phyloP scores from a whole-genome alignment of 2,888 invertebrate species.

The Trichopoda pennipes region DNA sequence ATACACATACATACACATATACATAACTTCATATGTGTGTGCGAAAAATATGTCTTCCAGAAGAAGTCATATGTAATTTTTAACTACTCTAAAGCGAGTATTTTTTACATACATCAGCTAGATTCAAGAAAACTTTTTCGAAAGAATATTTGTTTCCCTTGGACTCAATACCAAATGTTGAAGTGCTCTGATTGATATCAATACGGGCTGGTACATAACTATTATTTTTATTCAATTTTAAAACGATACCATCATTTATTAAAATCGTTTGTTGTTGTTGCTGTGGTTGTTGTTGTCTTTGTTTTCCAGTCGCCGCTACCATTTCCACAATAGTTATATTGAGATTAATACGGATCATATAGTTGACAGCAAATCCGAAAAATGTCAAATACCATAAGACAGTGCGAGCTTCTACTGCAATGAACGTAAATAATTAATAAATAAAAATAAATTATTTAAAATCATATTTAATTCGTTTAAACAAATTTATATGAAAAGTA shows the following conservation, averaged over 20 bases:
- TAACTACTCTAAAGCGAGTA: neutral
- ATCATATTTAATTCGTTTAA: too few species aligned
- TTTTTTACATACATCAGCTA: conserved; percentile 44
- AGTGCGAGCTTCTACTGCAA: conserved; percentile 78
- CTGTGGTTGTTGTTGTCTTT: conserved; percentile 24
- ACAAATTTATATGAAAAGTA: too few species aligned
- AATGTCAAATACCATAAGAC: conserved; percentile 86
- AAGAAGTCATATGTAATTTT: too few species aligned
- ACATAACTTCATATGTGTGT: too few species aligned
- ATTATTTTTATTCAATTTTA: conserved; percentile 9
- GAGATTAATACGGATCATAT: conserved; percentile 86
- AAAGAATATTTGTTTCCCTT: conserved; percentile 28
- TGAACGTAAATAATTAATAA: neutral
- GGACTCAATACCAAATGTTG: neutral
- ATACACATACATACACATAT: too few species aligned
- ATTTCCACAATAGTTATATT: conserved; percentile 87
- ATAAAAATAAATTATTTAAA: neutral
- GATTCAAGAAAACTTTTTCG: conserved; percentile 50
- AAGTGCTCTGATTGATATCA: conserved; percentile 9
- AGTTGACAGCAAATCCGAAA: conserved; percentile 86
- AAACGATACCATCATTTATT: neutral
- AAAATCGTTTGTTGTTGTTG: conserved; percentile 8
- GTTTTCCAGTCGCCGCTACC: conserved; percentile 76
- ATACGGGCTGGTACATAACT: neutral
- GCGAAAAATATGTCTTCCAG: too few species aligned